Conservation (phyloP, 1,140 invertebrate species). For the Hypothenemus hampei region DNA sequence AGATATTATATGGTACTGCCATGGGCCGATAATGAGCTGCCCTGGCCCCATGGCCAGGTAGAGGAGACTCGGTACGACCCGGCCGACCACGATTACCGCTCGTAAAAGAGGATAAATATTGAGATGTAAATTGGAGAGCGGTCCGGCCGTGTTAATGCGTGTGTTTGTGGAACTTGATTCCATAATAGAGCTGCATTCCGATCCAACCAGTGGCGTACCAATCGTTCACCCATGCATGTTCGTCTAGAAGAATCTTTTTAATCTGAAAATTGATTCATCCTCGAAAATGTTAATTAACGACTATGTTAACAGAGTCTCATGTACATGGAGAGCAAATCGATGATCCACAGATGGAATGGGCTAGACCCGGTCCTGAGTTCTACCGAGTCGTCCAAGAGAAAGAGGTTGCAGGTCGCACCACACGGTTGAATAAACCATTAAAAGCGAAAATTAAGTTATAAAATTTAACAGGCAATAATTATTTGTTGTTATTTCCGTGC, state of each 20-base stretch:
- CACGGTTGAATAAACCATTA: no score
- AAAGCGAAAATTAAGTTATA: constrained; percentile 31
- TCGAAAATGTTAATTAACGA: no score
- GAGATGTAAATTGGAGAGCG: constrained; percentile 41
- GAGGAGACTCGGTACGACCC: constrained; percentile 7
- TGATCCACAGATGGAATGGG: no score
- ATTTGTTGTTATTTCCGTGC: constrained; percentile 9
- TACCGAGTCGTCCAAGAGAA: background rate
- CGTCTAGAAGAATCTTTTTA: background rate
- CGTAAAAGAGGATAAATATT: constrained; percentile 40
- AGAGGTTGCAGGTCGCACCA: constrained; percentile 16
- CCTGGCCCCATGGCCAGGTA: constrained; percentile 21
- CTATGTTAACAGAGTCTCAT: no score
- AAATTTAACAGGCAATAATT: constrained; percentile 29
- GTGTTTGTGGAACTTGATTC: constrained; percentile 43
- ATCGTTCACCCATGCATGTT: background rate
- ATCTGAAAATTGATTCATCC: background rate
- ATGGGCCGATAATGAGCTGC: constrained; percentile 11
- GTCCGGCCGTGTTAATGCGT: constrained; percentile 40
- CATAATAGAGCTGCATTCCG: constrained; percentile 42
- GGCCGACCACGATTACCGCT: constrained; percentile 29
- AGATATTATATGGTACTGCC: constrained; percentile 1
- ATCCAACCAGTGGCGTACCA: constrained; percentile 15
- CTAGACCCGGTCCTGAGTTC: background rate
- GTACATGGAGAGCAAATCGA: no score